Evolutionary conservation across 2,113 vertebrate species (phyloP).

Genomic region (Girardinichthys multiradiatus): DNA sequence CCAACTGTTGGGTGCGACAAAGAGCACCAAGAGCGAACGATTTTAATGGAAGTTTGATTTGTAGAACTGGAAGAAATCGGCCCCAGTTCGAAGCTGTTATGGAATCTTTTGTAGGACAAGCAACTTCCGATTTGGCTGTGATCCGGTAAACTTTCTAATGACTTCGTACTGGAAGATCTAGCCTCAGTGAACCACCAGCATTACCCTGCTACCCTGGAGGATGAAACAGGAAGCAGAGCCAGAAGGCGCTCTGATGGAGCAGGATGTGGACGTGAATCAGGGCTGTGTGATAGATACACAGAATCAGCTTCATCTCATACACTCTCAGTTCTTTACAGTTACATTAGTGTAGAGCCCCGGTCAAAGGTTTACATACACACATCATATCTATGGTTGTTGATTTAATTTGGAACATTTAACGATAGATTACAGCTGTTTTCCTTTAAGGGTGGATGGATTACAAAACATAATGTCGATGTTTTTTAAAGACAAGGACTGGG

Average conservation of each 20-base stretch:
- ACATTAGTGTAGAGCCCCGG: not conserved
- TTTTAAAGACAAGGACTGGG: not conserved
- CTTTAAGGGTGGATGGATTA: not conserved
- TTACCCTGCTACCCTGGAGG: conserved; percentile 34
- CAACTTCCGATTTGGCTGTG: conserved; percentile 67
- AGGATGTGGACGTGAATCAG: conserved; percentile 8
- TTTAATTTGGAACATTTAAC: not conserved
- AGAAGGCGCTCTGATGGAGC: conserved; percentile 23
- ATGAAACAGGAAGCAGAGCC: conserved; percentile 28
- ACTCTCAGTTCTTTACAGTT: not conserved
- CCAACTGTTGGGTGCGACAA: conserved; percentile 28
- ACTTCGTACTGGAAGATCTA: conserved; percentile 57
- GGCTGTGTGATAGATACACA: conserved; percentile 21
- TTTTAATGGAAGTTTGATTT: conserved; percentile 83
- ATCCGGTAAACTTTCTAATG: conserved; percentile 74
- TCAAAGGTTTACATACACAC: not conserved
- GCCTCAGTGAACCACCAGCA: conserved; percentile 20
- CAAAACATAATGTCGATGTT: not conserved
- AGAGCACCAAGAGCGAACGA: conserved; percentile 69
- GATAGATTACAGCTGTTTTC: not conserved
- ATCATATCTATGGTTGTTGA: no score
- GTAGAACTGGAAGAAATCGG: conserved; percentile 82
- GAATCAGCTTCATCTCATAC: not conserved
- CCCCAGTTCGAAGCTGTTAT: conserved; percentile 83
- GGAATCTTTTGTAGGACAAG: conserved; percentile 85